phyloP scores from a whole-genome alignment of 2,113 vertebrate genomes.

The Sciurus niger region DNA sequence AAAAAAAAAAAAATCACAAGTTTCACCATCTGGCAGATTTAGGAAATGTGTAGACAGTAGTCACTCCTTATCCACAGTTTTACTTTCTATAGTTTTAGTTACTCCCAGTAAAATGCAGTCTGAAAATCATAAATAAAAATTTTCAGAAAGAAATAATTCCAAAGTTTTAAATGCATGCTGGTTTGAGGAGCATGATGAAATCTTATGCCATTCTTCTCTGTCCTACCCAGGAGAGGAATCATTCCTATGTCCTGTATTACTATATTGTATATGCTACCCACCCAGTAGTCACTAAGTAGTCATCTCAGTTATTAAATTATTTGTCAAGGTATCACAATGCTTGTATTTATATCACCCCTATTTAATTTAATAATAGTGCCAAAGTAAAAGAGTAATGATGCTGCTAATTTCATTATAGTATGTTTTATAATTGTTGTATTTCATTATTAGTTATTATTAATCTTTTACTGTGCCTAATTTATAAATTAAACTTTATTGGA shows the following conservation, averaged over 20 bases:
- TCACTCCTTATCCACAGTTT: background rate
- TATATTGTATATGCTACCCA: background rate
- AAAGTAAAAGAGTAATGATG: background rate
- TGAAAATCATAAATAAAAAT: background rate
- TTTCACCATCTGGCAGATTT: background rate
- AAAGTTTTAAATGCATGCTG: background rate
- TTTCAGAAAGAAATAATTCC: background rate
- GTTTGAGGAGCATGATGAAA: background rate
- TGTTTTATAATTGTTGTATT: background rate
- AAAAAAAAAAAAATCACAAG: background rate
- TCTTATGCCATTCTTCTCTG: background rate
- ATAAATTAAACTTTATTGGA: background rate
- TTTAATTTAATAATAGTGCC: background rate
- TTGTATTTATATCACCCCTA: background rate
- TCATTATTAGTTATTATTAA: background rate
- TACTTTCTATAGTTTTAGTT: background rate
- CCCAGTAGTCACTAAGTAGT: no score
- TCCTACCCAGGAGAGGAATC: background rate
- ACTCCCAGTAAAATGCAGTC: background rate
- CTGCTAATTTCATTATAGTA: background rate
- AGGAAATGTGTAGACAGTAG: background rate
- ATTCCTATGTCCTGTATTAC: background rate
- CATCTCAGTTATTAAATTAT: background rate
- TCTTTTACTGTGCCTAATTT: background rate
- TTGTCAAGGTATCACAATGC: background rate